These are phyloP conservation scores for Pseudomyrmex cubaensis DNA, from an alignment of 1,140 invertebrate genomes.

Conservation along the genomic window DNA sequence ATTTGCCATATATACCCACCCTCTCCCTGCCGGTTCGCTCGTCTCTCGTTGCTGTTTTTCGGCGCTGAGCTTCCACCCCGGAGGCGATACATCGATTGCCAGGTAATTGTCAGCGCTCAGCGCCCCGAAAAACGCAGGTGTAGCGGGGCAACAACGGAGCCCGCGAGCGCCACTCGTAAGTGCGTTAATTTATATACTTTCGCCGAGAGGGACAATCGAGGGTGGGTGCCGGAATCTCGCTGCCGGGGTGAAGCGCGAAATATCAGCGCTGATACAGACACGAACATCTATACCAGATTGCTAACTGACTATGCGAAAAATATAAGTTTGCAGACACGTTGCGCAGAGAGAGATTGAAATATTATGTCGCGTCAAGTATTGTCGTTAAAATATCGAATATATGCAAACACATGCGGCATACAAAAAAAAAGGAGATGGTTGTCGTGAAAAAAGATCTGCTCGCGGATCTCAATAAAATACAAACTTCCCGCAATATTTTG, in stretches of 20 bases:
- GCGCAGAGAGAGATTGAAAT: not conserved
- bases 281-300: constrained; percentile 41
- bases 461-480: not conserved
- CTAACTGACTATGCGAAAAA: constrained; percentile 42
- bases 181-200: constrained; percentile 81
- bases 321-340: constrained; percentile 2
- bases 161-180: constrained; percentile 77
- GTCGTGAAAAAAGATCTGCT: not conserved
- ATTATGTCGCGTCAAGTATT: not conserved
- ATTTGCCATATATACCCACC: constrained; percentile 77
- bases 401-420: not conserved
- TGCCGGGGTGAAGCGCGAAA: constrained; percentile 52
- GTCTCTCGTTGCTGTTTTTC: constrained; percentile 76
- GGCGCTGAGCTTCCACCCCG: constrained; percentile 75
- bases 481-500: not conserved
- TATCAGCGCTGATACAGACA: constrained; percentile 42
- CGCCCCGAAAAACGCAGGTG: constrained; percentile 79
- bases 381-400: not conserved
- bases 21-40: constrained; percentile 69
- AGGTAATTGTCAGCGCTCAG: constrained; percentile 84
- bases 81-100: constrained; percentile 83
- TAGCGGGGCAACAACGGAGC: constrained; percentile 75
- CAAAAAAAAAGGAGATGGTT: not conserved
- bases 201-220: constrained; percentile 52
- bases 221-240: constrained; percentile 38